Base-by-base conservation (phyloP, 2,888 invertebrate species). In the Orthosia gracilis region DNA sequence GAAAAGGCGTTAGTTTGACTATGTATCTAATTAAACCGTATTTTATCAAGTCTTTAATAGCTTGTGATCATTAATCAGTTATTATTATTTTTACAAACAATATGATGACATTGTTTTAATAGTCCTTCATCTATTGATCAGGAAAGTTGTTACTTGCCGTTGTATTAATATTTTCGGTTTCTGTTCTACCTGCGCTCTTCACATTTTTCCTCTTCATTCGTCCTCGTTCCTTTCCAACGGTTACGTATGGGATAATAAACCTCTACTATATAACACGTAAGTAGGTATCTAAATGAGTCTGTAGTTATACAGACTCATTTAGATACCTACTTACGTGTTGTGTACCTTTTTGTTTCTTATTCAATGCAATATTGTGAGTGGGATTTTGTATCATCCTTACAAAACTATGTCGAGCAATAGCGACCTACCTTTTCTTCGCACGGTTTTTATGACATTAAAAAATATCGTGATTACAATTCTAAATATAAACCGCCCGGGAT, bases 191-290 rank as follows among this genome's bases (percentile, higher is more conserved):
- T 78, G 77, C 78, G 65, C 62, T 73, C 50, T 55, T 62, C 50
- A 52, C 45, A 55, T 78, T 78, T 78, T 66, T 66, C 52, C 57
- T 78, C 21, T 40, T 73, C 26, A 21, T 73, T 73, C n/a, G n/a
- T n/a, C n/a, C n/a, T n/a, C n/a, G n/a, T n/a, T n/a, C 62, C 68
- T 79, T 54, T 49, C 67, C 23, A 18, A 61, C 52, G 69, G 21
- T 62, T 57, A 68, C 55, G 61, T 69, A 50, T 26, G 61, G 57
- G 61, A 57, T 17, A 52, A 52, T 57, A 76, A 76, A 62, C 50
- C 62, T 77, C 4, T 62, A 61, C 18, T 50, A 62, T 21, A 17
- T 55, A 69, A 12, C 47, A n/a, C n/a, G n/a, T n/a, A n/a, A n/a
- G n/a, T n/a, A n/a, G n/a, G n/a, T n/a, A n/a, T n/a, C n/a, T n/a